Percentiles rank a stretch among this genome's conserved stretches.
These are phyloP conservation scores for Stichodactyla mertensii DNA, from an alignment of 64 coral and sea anemone genomes.

Conservation along the genomic window DNA sequence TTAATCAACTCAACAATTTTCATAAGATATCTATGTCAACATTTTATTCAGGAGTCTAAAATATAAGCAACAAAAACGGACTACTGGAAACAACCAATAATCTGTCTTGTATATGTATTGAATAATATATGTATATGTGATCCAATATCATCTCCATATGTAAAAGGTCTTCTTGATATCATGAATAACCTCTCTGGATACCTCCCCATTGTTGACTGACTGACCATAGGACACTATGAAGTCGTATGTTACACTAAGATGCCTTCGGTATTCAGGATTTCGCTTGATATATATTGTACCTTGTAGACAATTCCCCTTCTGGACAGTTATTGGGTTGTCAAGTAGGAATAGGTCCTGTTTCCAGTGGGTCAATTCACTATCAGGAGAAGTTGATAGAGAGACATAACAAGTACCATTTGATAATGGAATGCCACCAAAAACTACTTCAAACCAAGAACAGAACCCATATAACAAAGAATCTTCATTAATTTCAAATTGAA, in stretches of 20 bases:
- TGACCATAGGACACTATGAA: conserved; percentile 52
- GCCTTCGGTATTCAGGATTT: conserved; percentile 72
- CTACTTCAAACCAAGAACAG: conserved; percentile 80
- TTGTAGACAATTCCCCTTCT: conserved; percentile 39
- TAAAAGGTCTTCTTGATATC: conserved; percentile 57
- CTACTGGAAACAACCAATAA: not conserved
- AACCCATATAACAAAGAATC: conserved; percentile 56
- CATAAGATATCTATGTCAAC: too few relatives aligned
- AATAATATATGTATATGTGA: not conserved
- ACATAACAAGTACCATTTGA: conserved; percentile 26
- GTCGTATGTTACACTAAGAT: conserved; percentile 57
- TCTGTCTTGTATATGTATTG: not conserved
- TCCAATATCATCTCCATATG: conserved; percentile 58
- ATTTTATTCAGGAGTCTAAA: too few relatives aligned
- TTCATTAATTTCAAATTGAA: conserved; percentile 46
- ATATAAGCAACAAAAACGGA: not conserved
- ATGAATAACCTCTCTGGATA: not conserved
- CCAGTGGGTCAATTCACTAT: conserved; percentile 68
- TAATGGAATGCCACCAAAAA: conserved; percentile 75
- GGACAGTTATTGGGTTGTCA: conserved; percentile 67
- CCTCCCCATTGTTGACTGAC: not conserved
- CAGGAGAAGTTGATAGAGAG: conserved; percentile 55
- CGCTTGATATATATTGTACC: conserved; percentile 67
- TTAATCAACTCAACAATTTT: too few relatives aligned
- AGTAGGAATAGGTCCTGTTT: conserved; percentile 88